phyloP scores from a whole-genome alignment of 2,888 invertebrate species.

The Plagodis pulveraria region DNA sequence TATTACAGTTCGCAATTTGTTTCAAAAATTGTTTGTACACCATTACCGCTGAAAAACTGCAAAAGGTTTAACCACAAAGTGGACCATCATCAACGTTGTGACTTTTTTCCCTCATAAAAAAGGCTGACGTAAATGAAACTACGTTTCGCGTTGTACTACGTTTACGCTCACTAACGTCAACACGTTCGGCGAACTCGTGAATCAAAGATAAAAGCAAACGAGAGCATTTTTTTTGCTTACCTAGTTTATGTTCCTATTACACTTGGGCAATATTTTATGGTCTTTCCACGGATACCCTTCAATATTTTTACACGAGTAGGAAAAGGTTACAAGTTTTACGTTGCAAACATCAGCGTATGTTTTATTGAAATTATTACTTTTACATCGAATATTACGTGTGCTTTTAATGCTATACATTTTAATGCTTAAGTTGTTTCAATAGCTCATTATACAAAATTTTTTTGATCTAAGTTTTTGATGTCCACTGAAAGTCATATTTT shows the following conservation, averaged over 20 bases:
- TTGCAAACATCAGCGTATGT: conserved; percentile 25
- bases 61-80: conserved; percentile 22
- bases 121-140: conserved; percentile 28
- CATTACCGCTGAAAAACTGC: conserved; percentile 20
- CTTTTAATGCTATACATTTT: neutral
- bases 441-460: neutral
- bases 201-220: conserved; percentile 46
- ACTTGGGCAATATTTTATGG: conserved; percentile 51
- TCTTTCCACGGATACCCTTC: conserved; percentile 46
- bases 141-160: conserved; percentile 27
- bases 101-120: conserved; percentile 25
- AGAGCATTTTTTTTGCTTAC: conserved; percentile 47
- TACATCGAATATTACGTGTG: conserved; percentile 1
- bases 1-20: neutral
- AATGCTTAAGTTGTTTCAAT: neutral
- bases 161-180: conserved; percentile 29
- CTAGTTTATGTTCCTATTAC: conserved; percentile 49
- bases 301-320: conserved; percentile 46
- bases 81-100: conserved; percentile 22
- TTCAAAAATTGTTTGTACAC: neutral
- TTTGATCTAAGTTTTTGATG: too few species aligned
- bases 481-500: too few species aligned
- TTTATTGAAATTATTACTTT: conserved; percentile 24
- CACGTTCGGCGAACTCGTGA: conserved; percentile 42
- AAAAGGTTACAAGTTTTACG: conserved; percentile 30